These are phyloP conservation scores for Capitulum mitella DNA, from an alignment of 2,888 invertebrate species.

Conservation along the genomic window DNA sequence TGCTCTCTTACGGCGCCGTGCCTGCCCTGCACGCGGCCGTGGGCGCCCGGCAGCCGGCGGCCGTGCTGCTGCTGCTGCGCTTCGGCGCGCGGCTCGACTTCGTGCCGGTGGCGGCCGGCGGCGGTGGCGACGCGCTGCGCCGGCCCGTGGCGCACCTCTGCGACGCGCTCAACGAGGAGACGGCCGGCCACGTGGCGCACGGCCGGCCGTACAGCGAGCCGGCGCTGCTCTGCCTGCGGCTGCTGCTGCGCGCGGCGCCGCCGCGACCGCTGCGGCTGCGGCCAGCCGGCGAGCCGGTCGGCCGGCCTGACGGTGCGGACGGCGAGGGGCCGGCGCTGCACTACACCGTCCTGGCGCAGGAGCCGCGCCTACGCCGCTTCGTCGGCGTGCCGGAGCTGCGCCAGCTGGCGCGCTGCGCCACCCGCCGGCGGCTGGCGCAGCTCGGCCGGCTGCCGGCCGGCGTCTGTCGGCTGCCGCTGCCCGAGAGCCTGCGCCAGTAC, in stretches of 20 bases:
- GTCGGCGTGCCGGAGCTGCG: conserved; percentile 48
- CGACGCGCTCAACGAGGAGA: neutral
- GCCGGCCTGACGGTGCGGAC: neutral
- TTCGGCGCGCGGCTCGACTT: conserved; percentile 53
- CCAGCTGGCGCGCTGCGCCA: conserved; percentile 64
- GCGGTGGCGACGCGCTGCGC: neutral
- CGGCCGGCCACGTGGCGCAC: neutral
- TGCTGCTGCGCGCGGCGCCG: conserved; percentile 27
- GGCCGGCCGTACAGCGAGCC: conserved; percentile 38
- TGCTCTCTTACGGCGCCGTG: conserved; percentile 69
- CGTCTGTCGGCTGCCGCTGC: conserved; percentile 52
- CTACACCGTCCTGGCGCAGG: conserved; percentile 3
- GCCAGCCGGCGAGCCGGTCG: neutral
- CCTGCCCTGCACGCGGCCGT: conserved; percentile 65
- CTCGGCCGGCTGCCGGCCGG: conserved; percentile 69
- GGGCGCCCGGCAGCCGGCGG: conserved; percentile 66
- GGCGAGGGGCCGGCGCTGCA: neutral
- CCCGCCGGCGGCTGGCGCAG: conserved; percentile 57
- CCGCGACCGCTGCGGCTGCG: conserved; percentile 14
- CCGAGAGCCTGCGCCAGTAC: neutral
- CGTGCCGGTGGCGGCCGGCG: neutral
- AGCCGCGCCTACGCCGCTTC: neutral
- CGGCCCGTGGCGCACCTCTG: neutral
- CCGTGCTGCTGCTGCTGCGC: conserved; percentile 62
- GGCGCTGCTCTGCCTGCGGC: conserved; percentile 23